A percentile compares a stretch with the other conserved stretches of the same genome.
These are phyloP conservation scores for Epsilonema sp. DNA, from an alignment of 2,888 invertebrate species.

Conservation along the genomic window DNA sequence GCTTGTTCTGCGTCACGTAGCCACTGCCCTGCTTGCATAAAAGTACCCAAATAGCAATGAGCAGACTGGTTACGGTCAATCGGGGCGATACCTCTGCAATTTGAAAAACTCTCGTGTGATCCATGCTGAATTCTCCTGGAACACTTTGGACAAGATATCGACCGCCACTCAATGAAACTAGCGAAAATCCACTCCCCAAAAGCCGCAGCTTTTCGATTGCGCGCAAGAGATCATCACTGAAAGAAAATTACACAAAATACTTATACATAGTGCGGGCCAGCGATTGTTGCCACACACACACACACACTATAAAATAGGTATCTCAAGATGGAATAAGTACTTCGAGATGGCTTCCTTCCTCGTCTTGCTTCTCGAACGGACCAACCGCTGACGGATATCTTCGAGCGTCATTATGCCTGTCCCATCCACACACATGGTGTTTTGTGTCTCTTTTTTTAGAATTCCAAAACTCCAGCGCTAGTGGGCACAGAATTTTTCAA, in stretches of 20 bases:
- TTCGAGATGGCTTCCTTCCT: conserved; percentile 41
- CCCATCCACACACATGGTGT: conserved; percentile 6
- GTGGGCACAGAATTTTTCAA: too few relatives aligned
- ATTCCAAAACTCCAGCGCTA: too few relatives aligned
- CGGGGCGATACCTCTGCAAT: conserved; percentile 38
- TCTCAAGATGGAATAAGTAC: not conserved
- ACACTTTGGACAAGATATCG: conserved; percentile 79
- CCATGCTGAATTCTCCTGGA: conserved; percentile 84
- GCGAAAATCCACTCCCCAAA: conserved; percentile 82
- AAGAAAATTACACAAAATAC: conserved; percentile 11
- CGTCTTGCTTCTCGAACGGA: conserved; percentile 29
- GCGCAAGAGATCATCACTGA: conserved; percentile 66
- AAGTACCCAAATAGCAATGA: not conserved
- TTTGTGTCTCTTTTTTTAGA: too few relatives aligned
- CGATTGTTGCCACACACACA: too few relatives aligned
- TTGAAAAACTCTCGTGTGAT: conserved; percentile 68
- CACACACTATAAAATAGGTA: too few relatives aligned
- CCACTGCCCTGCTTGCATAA: conserved; percentile 31
- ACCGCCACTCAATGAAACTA: conserved; percentile 55
- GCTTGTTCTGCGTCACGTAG: conserved; percentile 28
- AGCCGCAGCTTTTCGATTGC: conserved; percentile 80
- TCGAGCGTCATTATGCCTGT: conserved; percentile 33
- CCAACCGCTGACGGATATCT: conserved; percentile 32
- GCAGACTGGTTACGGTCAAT: not conserved
- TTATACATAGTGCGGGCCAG: too few relatives aligned